These are phyloP conservation scores for Campopleginae sp. DNA, from an alignment of 2,888 invertebrate genomes.

Conservation along the genomic window DNA sequence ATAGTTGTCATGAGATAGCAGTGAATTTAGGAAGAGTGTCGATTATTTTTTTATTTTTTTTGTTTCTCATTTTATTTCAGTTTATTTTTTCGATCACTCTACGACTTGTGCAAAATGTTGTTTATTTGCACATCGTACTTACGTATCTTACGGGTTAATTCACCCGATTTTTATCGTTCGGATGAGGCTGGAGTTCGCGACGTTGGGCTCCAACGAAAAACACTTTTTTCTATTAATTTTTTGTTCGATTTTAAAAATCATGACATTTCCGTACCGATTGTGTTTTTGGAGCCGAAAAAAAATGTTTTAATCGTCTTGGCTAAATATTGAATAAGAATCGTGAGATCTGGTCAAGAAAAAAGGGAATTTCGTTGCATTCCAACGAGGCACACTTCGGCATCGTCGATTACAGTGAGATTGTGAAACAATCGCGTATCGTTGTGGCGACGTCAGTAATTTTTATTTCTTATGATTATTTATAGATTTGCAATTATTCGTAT, in stretches of 20 bases:
- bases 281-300: too few species aligned
- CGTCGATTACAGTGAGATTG: conserved; percentile 43
- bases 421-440: conserved; percentile 41
- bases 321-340: too few species aligned
- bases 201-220: too few species aligned
- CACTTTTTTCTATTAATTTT: too few species aligned
- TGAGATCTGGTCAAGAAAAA: too few species aligned
- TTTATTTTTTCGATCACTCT: neutral
- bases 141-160: conserved; percentile 9
- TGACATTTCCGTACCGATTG: too few species aligned
- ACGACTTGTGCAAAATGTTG: conserved; percentile 16
- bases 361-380: too few species aligned
- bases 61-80: neutral
- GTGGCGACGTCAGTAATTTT: conserved; percentile 21
- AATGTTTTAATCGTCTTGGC: too few species aligned
- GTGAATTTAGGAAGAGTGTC: conserved; percentile 75
- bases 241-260: too few species aligned
- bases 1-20: conserved; percentile 79
- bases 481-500: conserved; percentile 32
- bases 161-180: neutral
- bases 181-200: too few species aligned
- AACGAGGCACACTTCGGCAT: too few species aligned
- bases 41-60: conserved; percentile 24
- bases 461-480: conserved; percentile 41
- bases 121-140: conserved; percentile 50